Evolutionary conservation across 2,888 invertebrate genomes (phyloP).

Genomic region (Athalia rosae): DNA sequence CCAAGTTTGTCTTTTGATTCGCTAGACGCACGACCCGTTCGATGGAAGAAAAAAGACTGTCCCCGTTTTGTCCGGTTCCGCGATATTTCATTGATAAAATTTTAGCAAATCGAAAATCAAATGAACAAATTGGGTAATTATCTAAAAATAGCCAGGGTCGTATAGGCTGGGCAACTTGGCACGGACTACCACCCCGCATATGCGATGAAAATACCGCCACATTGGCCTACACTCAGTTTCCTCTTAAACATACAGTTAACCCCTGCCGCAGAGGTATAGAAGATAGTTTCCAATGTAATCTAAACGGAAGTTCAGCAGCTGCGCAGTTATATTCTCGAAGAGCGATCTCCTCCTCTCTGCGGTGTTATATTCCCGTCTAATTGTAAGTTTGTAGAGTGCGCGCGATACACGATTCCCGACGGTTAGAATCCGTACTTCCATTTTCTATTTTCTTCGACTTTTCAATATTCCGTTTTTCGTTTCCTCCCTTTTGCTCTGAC

Average conservation of each 20-base stretch:
- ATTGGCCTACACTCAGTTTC: neutral
- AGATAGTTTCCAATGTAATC: neutral
- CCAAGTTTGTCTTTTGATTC: too few relatives aligned
- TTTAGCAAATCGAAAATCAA: too few relatives aligned
- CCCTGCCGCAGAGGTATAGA: neutral
- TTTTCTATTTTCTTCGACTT: neutral
- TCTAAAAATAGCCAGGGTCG: too few relatives aligned
- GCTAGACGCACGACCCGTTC: too few relatives aligned
- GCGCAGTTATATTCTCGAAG: neutral
- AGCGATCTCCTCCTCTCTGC: constrained; percentile 17
- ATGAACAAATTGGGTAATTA: too few relatives aligned
- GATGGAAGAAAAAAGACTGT: too few relatives aligned
- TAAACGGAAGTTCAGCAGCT: constrained; percentile 4
- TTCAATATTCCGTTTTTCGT: neutral
- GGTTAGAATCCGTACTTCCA: neutral
- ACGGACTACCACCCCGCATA: too few relatives aligned
- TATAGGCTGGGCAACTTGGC: too few relatives aligned
- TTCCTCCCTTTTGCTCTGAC: neutral
- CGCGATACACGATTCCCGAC: neutral
- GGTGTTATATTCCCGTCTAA: constrained; percentile 6
- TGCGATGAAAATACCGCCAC: too few relatives aligned
- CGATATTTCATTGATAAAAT: too few relatives aligned
- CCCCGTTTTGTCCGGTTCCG: too few relatives aligned
- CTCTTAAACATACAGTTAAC: neutral
- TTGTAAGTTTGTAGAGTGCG: constrained; percentile 2